These are phyloP conservation scores for Sweltsa coloradensis DNA, from an alignment of 1,140 invertebrate genomes.

Conservation along the genomic window DNA sequence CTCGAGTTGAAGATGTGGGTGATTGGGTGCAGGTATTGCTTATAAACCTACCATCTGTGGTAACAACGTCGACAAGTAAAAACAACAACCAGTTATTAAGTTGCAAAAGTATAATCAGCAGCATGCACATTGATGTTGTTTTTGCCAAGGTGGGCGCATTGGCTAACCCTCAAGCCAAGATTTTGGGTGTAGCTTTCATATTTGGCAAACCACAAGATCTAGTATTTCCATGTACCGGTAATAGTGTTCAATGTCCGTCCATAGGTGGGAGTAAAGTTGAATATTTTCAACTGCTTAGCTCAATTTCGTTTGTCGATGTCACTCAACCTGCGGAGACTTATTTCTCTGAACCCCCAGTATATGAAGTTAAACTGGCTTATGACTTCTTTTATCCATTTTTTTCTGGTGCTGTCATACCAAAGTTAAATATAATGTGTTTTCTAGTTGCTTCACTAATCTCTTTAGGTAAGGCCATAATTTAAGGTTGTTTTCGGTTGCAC, in stretches of 20 bases:
- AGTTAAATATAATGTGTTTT: too few species aligned
- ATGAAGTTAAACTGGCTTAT: constrained; percentile 46
- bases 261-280: constrained; percentile 19
- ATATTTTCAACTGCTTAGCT: constrained; percentile 26
- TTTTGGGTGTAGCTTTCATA: constrained; percentile 27
- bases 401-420: neutral
- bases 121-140: constrained; percentile 34
- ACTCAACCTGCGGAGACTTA: constrained; percentile 35
- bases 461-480: too few species aligned
- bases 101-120: constrained; percentile 32
- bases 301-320: constrained; percentile 46
- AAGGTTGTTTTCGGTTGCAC: too few species aligned
- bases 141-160: constrained; percentile 34
- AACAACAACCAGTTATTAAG: constrained; percentile 16
- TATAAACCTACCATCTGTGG: constrained; percentile 21
- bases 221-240: constrained; percentile 23
- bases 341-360: constrained; percentile 42
- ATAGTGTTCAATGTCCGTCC: constrained; percentile 15
- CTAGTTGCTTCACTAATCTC: too few species aligned
- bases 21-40: constrained; percentile 42
- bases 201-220: constrained; percentile 25
- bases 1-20: constrained; percentile 27
- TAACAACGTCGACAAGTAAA: neutral
- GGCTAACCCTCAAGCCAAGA: constrained; percentile 29
- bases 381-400: constrained; percentile 61